Conservation (phyloP, 2,888 invertebrate species). For the Keiferia lycopersicella region DNA sequence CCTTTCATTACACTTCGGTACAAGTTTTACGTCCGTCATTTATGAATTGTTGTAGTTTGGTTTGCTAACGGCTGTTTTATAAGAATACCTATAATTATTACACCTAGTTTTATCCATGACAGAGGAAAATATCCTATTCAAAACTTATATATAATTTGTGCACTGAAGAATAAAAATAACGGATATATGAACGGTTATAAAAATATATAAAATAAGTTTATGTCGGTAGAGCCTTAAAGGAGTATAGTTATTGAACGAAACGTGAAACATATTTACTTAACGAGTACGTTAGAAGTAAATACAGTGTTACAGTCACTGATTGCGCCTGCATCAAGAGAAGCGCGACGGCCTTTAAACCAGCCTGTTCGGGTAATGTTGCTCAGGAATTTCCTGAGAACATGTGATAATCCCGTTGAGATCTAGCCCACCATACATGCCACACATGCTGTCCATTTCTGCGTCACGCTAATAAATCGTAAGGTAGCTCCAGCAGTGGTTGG, state of each 20-base stretch:
- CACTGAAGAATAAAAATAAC: not conserved
- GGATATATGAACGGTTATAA: no score
- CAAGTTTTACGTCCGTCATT: constrained; percentile 23
- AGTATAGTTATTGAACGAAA: not conserved
- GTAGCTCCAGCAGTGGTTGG: constrained; percentile 52
- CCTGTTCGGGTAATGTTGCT: constrained; percentile 19
- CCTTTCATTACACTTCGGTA: constrained; percentile 27
- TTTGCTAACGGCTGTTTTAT: no score
- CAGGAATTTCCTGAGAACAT: constrained; percentile 41
- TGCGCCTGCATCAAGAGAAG: not conserved
- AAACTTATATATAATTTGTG: no score
- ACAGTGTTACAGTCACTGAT: not conserved
- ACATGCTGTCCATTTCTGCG: constrained; percentile 66
- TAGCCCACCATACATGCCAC: constrained; percentile 28
- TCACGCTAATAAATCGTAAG: constrained; percentile 72
- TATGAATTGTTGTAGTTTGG: constrained; percentile 19
- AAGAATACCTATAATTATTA: no score
- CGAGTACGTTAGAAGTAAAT: not conserved
- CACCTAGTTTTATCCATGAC: no score
- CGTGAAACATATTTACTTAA: not conserved
- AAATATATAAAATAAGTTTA: not conserved
- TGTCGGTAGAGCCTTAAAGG: not conserved
- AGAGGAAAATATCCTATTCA: no score
- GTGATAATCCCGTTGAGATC: constrained; percentile 49
- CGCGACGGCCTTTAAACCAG: constrained; percentile 20